These are phyloP conservation scores for Peromyscus melanophrys DNA, from an alignment of 2,797 vertebrate genomes.

Conservation along the genomic window DNA sequence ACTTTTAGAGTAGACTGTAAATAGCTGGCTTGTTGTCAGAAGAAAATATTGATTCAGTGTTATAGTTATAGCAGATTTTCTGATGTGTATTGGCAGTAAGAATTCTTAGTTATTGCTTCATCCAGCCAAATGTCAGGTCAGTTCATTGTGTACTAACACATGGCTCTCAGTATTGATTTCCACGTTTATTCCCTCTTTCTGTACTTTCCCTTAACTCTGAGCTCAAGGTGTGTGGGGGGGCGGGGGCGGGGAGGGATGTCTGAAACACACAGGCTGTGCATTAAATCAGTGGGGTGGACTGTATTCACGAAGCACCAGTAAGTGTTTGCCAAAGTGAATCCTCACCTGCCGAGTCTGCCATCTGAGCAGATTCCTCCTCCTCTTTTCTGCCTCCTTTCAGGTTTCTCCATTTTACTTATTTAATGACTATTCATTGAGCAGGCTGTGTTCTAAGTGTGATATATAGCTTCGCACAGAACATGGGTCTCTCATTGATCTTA, in stretches of 20 bases:
- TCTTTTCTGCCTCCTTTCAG: neutral
- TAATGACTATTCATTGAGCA: neutral
- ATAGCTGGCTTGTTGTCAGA: conserved; percentile 43
- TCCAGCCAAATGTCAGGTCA: neutral
- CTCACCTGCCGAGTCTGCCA: neutral
- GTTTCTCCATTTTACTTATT: neutral
- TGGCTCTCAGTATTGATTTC: conserved; percentile 20
- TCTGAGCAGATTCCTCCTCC: neutral
- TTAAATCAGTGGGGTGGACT: neutral
- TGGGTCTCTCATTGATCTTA: neutral
- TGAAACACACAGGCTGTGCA: neutral
- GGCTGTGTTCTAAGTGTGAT: neutral
- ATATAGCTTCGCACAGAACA: neutral
- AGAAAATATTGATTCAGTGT: conserved; percentile 22
- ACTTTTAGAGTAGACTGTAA: conserved; percentile 39
- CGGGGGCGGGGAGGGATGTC: neutral
- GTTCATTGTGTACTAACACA: neutral
- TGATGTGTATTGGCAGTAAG: conserved; percentile 25
- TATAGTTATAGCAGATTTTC: conserved; percentile 37
- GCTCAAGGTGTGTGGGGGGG: neutral
- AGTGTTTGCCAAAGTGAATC: conserved; percentile 38
- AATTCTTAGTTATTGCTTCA: conserved; percentile 7
- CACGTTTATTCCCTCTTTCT: neutral
- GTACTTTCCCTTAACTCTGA: neutral
- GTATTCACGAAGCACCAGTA: neutral